Percentiles rank a stretch among this genome's conserved stretches.
These are phyloP conservation scores for Cephus cinctus DNA, from an alignment of 1,140 invertebrate species.

Conservation along the genomic window DNA sequence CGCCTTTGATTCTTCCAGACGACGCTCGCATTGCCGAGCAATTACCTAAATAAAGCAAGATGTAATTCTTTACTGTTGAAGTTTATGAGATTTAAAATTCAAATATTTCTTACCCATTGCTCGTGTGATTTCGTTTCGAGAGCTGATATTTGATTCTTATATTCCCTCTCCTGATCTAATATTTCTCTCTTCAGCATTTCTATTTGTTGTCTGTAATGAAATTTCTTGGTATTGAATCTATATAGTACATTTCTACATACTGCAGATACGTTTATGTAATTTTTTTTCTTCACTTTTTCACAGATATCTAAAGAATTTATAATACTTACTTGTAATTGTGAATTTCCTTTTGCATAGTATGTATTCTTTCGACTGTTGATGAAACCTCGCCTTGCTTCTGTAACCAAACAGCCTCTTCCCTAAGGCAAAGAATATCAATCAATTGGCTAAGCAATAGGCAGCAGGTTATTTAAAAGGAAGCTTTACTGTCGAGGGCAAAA, in stretches of 20 bases:
- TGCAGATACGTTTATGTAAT: too few species aligned
- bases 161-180: slow-evolving; percentile 74
- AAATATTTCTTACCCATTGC: slow-evolving; percentile 62
- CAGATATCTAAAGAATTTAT: too few species aligned
- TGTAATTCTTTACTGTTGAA: slow-evolving; percentile 5
- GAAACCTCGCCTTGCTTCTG: slow-evolving; percentile 81
- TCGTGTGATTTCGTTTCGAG: slow-evolving; percentile 76
- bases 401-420: slow-evolving; percentile 79
- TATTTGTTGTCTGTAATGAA: slow-evolving; percentile 63
- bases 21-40: slow-evolving; percentile 71
- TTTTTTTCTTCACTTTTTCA: too few species aligned
- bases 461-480: not conserved
- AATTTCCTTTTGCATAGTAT: slow-evolving; percentile 75
- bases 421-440: slow-evolving; percentile 40
- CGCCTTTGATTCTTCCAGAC: slow-evolving; percentile 72
- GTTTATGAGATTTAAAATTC: not conserved
- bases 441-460: not conserved
- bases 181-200: slow-evolving; percentile 77
- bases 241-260: too few species aligned
- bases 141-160: slow-evolving; percentile 71
- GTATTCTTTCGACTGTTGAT: slow-evolving; percentile 74
- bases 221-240: too few species aligned
- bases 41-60: slow-evolving; percentile 53
- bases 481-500: not conserved
- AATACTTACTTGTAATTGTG: slow-evolving; percentile 72